These are phyloP conservation scores for Trichopria drosophilae DNA, from an alignment of 2,888 invertebrate species.

Conservation along the genomic window DNA sequence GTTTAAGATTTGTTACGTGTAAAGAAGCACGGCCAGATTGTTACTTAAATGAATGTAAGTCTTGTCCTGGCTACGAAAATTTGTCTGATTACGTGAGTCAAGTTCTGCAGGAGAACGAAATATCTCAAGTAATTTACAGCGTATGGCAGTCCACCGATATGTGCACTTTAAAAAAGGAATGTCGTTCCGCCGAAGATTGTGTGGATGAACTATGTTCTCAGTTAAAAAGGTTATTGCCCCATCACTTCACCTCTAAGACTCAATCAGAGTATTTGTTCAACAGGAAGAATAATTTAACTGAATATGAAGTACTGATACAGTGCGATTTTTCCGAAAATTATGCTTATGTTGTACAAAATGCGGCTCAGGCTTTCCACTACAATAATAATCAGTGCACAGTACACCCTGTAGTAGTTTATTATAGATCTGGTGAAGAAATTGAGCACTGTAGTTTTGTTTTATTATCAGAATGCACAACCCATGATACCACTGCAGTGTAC, in stretches of 20 bases:
- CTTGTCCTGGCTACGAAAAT: conserved; percentile 12
- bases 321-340: conserved; percentile 17
- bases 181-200: conserved; percentile 11
- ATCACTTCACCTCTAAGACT: conserved; percentile 13
- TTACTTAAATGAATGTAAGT: conserved; percentile 13
- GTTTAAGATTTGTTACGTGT: conserved; percentile 2
- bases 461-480: too few relatives aligned
- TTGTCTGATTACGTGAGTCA: conserved; percentile 12
- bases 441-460: too few relatives aligned
- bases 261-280: conserved; percentile 9
- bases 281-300: conserved; percentile 7
- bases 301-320: conserved; percentile 16
- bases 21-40: not conserved
- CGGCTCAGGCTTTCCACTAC: too few relatives aligned
- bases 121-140: not conserved
- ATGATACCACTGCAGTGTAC: not conserved
- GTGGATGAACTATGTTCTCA: not conserved
- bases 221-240: conserved; percentile 14
- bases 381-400: too few relatives aligned
- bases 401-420: too few relatives aligned
- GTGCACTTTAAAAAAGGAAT: conserved; percentile 10
- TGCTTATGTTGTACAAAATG: too few relatives aligned
- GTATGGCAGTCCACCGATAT: conserved; percentile 7
- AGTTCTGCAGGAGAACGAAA: not conserved
- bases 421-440: too few relatives aligned